Evolutionary conservation across 2,797 vertebrate genomes (phyloP).

Genomic region (Danionella dracula): DNA sequence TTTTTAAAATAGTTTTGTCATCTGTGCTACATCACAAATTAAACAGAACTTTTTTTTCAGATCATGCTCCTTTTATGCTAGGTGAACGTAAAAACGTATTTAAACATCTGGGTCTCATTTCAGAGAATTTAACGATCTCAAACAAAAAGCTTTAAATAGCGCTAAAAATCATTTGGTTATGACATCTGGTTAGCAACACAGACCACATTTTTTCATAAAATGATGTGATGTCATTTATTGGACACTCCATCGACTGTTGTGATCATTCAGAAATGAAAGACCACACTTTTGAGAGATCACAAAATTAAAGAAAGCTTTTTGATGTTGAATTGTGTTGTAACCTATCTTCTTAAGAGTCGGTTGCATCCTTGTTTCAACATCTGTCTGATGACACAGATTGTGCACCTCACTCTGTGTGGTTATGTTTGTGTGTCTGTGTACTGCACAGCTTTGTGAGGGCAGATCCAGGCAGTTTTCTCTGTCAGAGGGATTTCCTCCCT

Average conservation of each 20-base stretch:
- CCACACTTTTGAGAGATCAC: background rate
- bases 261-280: background rate
- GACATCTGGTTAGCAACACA: background rate
- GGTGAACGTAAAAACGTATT: conserved; percentile 16
- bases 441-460: background rate
- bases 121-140: conserved; percentile 26
- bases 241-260: conserved; percentile 1
- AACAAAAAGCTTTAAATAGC: background rate
- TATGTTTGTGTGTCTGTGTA: background rate
- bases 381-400: too few species aligned
- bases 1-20: too few species aligned
- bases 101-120: conserved; percentile 39
- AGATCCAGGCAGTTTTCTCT: background rate
- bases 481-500: background rate
- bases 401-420: background rate
- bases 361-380: background rate
- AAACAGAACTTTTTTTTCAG: too few species aligned
- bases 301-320: background rate
- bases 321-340: too few species aligned
- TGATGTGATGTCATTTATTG: too few species aligned
- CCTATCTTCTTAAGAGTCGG: background rate
- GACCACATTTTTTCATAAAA: too few species aligned
- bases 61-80: too few species aligned
- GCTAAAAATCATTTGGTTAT: too few species aligned
- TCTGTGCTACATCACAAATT: too few species aligned